Percentiles rank a stretch among this genome's conserved stretches.
These are phyloP conservation scores for Oxygymnocypris stewartii DNA, from an alignment of 2,113 vertebrate genomes.

Conservation along the genomic window DNA sequence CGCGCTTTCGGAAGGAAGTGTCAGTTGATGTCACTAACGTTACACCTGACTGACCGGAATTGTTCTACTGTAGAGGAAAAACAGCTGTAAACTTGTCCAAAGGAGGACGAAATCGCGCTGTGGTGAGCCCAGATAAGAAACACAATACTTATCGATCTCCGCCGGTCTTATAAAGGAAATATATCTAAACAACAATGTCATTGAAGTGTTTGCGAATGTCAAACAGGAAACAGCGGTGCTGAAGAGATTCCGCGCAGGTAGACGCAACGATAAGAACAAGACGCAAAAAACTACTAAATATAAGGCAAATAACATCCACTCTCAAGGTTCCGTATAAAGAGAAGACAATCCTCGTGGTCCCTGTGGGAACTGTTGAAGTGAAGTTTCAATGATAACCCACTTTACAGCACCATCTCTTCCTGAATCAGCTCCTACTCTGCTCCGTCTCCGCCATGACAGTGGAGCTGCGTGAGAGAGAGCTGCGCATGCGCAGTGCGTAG, in stretches of 20 bases:
- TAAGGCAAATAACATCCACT: conserved; percentile 7
- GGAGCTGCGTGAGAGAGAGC: conserved; percentile 39
- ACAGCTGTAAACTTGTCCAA: conserved; percentile 69
- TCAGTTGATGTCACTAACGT: background rate
- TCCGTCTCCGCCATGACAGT: conserved; percentile 89
- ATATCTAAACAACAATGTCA: background rate
- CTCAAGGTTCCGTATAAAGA: background rate
- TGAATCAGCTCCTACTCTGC: conserved; percentile 73
- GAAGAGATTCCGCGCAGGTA: conserved; percentile 65
- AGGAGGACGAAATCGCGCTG: conserved; percentile 52
- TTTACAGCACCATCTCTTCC: conserved; percentile 76
- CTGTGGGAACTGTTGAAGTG: conserved; percentile 52
- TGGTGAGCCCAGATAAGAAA: conserved; percentile 45
- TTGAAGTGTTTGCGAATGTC: conserved; percentile 42
- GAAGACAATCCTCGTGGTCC: conserved; percentile 42
- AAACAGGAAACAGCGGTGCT: conserved; percentile 58
- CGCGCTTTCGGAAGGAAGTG: background rate
- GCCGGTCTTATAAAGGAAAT: background rate
- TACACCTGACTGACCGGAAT: conserved; percentile 26
- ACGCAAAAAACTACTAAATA: conserved; percentile 37
- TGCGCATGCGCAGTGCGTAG: conserved; percentile 77
- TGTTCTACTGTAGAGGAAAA: conserved; percentile 6
- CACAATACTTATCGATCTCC: background rate
- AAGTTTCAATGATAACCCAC: conserved; percentile 61
- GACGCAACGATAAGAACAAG: conserved; percentile 35